Evolutionary conservation across 2,113 vertebrate genomes (phyloP).

Genomic region (Rhea americana): DNA sequence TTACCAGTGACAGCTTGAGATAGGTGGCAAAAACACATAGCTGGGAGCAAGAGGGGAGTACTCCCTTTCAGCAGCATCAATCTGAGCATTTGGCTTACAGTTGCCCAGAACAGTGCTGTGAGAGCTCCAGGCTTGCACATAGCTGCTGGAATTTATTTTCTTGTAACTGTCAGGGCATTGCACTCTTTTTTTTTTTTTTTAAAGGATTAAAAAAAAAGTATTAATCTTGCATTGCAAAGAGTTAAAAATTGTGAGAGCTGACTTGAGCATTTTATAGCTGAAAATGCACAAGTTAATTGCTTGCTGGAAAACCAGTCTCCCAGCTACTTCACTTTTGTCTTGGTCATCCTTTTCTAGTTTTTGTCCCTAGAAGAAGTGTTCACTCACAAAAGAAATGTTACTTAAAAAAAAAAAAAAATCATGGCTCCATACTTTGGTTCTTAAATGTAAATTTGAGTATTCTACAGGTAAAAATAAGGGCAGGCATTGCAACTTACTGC

Average conservation of each 20-base stretch:
- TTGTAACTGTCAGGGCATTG: background rate
- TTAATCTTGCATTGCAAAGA: background rate
- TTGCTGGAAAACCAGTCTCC: background rate
- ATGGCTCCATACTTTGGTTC: background rate
- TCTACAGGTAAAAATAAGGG: constrained; percentile 9
- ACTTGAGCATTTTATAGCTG: background rate
- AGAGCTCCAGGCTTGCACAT: background rate
- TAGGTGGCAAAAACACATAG: background rate
- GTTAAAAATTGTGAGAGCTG: constrained; percentile 9
- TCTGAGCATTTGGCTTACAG: background rate
- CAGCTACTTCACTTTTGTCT: background rate
- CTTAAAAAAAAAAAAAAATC: background rate
- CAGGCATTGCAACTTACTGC: background rate
- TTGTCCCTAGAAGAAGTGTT: background rate
- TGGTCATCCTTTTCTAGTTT: background rate
- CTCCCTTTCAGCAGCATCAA: background rate
- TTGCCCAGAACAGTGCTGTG: background rate
- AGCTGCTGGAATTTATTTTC: background rate
- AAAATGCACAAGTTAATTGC: background rate
- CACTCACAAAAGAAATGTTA: background rate
- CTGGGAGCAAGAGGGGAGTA: background rate
- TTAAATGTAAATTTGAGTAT: constrained; percentile 39
- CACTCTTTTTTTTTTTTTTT: background rate
- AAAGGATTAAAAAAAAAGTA: background rate
- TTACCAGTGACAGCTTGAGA: background rate